These are phyloP conservation scores for Hafferia zeledoni DNA, from an alignment of 2,797 vertebrate species.

Conservation along the genomic window DNA sequence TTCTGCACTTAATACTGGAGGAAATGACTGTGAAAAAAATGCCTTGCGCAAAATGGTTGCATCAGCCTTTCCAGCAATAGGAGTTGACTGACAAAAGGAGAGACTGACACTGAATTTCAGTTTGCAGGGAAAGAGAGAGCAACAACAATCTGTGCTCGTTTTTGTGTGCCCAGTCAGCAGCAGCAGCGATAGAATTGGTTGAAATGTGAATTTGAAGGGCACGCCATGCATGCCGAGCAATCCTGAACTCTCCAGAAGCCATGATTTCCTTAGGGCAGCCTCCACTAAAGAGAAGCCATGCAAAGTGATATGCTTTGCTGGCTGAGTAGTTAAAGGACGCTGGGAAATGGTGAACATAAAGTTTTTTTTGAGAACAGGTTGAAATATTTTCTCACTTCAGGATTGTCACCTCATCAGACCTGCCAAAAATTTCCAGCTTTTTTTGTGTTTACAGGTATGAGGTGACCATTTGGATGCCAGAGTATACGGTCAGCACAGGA, in stretches of 20 bases:
- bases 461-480: background rate
- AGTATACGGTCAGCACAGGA: rapidly evolving
- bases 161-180: background rate
- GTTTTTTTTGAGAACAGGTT: background rate
- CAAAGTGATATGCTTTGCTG: background rate
- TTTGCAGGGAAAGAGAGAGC: background rate
- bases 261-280: background rate
- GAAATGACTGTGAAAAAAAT: slow-evolving; percentile 53
- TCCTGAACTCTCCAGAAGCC: background rate
- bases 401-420: background rate
- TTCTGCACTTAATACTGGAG: background rate
- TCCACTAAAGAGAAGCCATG: background rate
- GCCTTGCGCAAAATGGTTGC: background rate
- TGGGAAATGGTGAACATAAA: background rate
- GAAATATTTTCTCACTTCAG: background rate
- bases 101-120: background rate
- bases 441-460: background rate
- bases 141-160: background rate
- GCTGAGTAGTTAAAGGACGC: background rate
- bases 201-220: background rate
- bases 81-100: background rate
- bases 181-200: background rate
- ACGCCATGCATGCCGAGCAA: rapidly evolving
- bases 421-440: background rate
- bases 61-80: background rate